Evolutionary conservation across 2,113 vertebrate species (phyloP).

Genomic region (Lepidothrix coronata): DNA sequence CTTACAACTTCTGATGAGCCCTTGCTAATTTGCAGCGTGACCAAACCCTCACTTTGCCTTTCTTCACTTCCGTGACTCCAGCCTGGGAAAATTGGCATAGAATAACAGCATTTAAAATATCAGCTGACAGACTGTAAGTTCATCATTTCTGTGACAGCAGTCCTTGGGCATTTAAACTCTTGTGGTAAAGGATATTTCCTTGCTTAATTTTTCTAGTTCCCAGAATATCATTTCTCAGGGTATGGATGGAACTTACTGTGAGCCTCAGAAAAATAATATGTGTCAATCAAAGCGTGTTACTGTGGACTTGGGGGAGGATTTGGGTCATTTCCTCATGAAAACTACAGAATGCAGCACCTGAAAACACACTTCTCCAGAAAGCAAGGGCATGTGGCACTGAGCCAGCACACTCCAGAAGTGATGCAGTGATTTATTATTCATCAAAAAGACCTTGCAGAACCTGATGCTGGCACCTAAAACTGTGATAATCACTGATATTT

Average conservation of each 20-base stretch:
- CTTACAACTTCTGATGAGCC: not conserved
- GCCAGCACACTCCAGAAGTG: not conserved
- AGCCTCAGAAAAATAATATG: not conserved
- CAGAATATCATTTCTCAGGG: not conserved
- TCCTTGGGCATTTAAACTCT: not conserved
- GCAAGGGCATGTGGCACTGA: not conserved
- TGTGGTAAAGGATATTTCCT: constrained; percentile 1
- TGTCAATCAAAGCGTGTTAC: not conserved
- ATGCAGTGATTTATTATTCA: not conserved
- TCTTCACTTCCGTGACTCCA: not conserved
- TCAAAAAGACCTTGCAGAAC: not conserved
- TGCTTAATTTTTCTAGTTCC: not conserved
- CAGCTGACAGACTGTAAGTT: not conserved
- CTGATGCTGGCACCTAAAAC: not conserved
- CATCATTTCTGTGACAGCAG: not conserved
- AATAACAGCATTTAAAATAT: not conserved
- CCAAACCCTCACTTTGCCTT: not conserved
- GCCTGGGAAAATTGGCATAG: not conserved
- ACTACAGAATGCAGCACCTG: not conserved
- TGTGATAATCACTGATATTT: not conserved
- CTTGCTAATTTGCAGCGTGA: not conserved
- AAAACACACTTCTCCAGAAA: not conserved
- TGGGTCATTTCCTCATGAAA: not conserved
- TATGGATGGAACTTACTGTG: not conserved
- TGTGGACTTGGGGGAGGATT: not conserved